phyloP scores from a whole-genome alignment of 2,888 invertebrate genomes.

The Cephonodes hylas region DNA sequence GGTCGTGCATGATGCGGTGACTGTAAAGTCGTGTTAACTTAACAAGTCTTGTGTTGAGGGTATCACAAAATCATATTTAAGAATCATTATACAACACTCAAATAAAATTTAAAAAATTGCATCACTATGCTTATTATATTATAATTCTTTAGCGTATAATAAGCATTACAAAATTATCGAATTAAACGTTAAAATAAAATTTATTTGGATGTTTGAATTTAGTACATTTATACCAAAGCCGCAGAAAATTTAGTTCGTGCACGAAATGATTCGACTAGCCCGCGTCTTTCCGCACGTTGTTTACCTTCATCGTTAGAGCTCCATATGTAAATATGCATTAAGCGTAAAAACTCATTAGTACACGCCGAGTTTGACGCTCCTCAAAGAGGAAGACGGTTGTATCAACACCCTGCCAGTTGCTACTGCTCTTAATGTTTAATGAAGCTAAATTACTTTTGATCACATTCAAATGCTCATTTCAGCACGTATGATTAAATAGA shows the following conservation, averaged over 20 bases:
- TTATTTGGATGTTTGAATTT: not conserved
- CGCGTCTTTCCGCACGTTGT: not conserved
- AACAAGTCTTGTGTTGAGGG: too few species aligned
- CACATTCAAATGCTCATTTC: not conserved
- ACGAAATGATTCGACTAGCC: not conserved
- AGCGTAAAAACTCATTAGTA: slow-evolving; percentile 7
- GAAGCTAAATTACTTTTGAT: not conserved
- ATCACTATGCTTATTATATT: too few species aligned
- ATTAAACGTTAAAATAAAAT: not conserved
- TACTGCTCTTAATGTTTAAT: not conserved
- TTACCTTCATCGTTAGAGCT: not conserved
- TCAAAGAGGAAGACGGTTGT: not conserved
- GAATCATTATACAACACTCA: too few species aligned
- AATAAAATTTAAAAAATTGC: too few species aligned
- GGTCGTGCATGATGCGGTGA: too few species aligned
- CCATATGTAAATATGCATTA: not conserved
- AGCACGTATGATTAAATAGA: not conserved
- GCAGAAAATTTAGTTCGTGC: not conserved
- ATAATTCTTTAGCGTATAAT: too few species aligned
- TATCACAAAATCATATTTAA: too few species aligned
- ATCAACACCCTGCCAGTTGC: not conserved
- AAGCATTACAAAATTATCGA: not conserved
- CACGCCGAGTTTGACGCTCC: not conserved
- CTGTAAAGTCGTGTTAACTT: too few species aligned
- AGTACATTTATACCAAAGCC: not conserved